phyloP scores from a whole-genome alignment of 2,797 vertebrate genomes.

The Chaetodon trifasciatus region DNA sequence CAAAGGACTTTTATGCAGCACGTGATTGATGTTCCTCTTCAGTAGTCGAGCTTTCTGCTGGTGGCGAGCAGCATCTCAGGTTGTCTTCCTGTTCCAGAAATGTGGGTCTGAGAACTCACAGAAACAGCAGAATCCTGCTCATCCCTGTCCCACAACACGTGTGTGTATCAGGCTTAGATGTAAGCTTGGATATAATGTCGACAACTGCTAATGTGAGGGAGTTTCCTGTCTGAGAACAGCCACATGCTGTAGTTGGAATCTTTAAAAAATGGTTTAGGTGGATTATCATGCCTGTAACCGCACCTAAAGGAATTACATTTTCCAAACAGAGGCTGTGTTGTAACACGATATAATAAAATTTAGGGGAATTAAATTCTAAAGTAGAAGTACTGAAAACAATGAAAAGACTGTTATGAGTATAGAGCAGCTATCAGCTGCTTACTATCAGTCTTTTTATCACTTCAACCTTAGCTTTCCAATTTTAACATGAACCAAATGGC shows the following conservation, averaged over 20 bases:
- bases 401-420: not conserved
- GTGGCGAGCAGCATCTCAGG: not conserved
- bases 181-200: not conserved
- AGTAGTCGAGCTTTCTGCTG: constrained; percentile 17
- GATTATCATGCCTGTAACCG: not conserved
- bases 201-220: not conserved
- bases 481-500: not conserved
- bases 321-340: not conserved
- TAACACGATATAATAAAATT: not conserved
- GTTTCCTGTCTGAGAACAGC: not conserved
- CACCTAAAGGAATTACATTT: not conserved
- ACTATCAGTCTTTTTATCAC: not conserved
- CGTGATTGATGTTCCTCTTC: constrained; percentile 36
- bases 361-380: not conserved
- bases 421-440: not conserved
- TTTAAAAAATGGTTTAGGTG: not conserved
- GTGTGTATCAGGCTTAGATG: not conserved
- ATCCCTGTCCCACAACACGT: not conserved
- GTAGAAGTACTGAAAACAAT: not conserved
- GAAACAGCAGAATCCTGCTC: not conserved
- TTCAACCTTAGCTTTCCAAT: not conserved
- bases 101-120: not conserved
- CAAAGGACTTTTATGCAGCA: constrained; percentile 26
- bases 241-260: not conserved
- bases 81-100: not conserved